Evolutionary conservation across 2,888 invertebrate species (phyloP).

Genomic region (Megalurothrips usitatus): DNA sequence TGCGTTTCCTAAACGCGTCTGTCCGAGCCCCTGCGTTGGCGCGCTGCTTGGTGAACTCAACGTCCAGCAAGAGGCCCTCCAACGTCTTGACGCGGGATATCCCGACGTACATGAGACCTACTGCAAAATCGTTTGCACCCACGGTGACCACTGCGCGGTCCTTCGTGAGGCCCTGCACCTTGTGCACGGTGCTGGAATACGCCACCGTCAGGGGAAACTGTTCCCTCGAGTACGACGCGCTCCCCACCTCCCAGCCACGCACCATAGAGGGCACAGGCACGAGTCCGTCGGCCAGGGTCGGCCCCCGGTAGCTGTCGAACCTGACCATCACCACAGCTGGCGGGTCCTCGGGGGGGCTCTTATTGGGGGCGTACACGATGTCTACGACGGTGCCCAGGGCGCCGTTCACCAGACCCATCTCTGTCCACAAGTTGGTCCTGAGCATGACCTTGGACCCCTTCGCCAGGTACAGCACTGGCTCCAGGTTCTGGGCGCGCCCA

Average conservation of each 20-base stretch:
- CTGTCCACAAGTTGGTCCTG: not conserved
- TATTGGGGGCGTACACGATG: not conserved
- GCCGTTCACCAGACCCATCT: slow-evolving; percentile 3
- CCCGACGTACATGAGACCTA: not conserved
- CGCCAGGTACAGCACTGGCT: not conserved
- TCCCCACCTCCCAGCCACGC: not conserved
- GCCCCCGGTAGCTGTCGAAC: not conserved
- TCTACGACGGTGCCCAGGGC: not conserved
- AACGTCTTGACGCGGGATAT: not conserved
- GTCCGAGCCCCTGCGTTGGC: too few species aligned
- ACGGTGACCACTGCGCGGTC: not conserved
- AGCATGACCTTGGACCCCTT: not conserved
- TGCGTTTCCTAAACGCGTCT: too few species aligned
- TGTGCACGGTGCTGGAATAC: not conserved
- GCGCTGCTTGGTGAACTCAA: too few species aligned
- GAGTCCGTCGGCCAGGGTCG: not conserved
- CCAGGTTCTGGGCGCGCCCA: not conserved
- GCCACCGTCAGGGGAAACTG: not conserved
- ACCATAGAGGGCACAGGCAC: not conserved
- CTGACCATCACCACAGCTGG: not conserved
- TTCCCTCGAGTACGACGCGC: not conserved
- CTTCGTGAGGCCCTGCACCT: not conserved
- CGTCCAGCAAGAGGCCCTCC: not conserved
- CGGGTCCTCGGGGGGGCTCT: not conserved
- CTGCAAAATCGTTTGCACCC: not conserved